phyloP scores from a whole-genome alignment of 2,113 vertebrate species.

The Pristiophorus japonicus region DNA sequence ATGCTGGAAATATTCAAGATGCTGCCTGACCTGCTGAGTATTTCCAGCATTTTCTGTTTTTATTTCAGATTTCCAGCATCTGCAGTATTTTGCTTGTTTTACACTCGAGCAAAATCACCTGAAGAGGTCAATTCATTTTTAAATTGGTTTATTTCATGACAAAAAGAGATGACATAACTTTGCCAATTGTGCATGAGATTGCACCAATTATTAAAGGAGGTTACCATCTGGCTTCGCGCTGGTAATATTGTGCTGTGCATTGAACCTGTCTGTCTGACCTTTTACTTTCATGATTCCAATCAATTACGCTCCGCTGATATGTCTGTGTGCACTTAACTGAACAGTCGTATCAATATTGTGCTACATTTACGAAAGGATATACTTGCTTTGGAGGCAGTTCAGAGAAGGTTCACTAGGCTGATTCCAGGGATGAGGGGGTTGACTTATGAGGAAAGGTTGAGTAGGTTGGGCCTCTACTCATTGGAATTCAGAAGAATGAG shows the following conservation, averaged over 20 bases:
- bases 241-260: background rate
- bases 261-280: background rate
- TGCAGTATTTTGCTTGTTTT: background rate
- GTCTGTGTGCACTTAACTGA: background rate
- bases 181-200: background rate
- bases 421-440: no score
- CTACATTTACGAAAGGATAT: no score
- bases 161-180: background rate
- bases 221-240: background rate
- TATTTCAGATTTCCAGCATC: no score
- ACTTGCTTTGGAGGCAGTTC: no score
- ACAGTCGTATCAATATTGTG: background rate
- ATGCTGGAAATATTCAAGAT: no score
- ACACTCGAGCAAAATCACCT: background rate
- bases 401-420: no score
- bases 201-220: background rate
- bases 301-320: background rate
- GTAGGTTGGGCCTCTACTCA: no score
- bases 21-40: no score
- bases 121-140: background rate
- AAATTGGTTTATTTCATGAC: background rate
- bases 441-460: no score
- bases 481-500: no score
- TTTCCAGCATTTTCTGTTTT: no score
- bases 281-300: background rate